Base-by-base conservation (phyloP, 2,797 vertebrate genomes). In the Chelon auratus region DNA sequence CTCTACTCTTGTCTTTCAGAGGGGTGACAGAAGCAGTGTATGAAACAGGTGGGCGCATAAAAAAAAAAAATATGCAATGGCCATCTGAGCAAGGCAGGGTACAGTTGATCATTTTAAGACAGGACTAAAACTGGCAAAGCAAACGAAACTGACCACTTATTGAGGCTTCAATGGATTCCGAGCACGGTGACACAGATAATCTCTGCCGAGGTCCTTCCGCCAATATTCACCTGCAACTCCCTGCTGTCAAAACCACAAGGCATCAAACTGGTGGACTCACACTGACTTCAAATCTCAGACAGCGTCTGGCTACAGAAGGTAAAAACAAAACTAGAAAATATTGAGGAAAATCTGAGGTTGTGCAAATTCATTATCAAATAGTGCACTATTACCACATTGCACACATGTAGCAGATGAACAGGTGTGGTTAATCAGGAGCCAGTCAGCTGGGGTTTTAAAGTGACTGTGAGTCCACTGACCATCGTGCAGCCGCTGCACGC, bases 311-410 rank as follows among this genome's bases (percentile, higher is more conserved):
- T 82, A 74, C 50, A 13, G 64, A 52, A 54, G 24, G 57, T 33
- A 73, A 69, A 68, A 65, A 72, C 18, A 20, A 62, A 71, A 81
- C 64, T 13, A 80, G 40, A 72, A 72, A 63, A 76, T 58, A 57
- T 51, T 54, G 58, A 83, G 57, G 75, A 71, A 85, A 83, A 81
- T 81, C 80, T 66, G 78, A 89, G 77, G 72, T 89, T 92, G 90
- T 92, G 92, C 90, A 92, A 92, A 90, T 88, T 89, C 78, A 77
- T 82, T 71, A 78, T 80, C 76, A 88, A 86, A 91, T 89, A 90
- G 93, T 91, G 92, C 92, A 90, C 90, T 50, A 54, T 73, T 77
- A 90, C 87, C 86, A 90, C 86, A 89, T 90, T 91, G 88, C 90
- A 91, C 88, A 85, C 74, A 78, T 81, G 76, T 84, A 87, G 85